A percentile compares a stretch with the other conserved stretches of the same genome.
phyloP scores from a whole-genome alignment of 2,888 invertebrate genomes.

The Hirtodrosophila alboralis region DNA sequence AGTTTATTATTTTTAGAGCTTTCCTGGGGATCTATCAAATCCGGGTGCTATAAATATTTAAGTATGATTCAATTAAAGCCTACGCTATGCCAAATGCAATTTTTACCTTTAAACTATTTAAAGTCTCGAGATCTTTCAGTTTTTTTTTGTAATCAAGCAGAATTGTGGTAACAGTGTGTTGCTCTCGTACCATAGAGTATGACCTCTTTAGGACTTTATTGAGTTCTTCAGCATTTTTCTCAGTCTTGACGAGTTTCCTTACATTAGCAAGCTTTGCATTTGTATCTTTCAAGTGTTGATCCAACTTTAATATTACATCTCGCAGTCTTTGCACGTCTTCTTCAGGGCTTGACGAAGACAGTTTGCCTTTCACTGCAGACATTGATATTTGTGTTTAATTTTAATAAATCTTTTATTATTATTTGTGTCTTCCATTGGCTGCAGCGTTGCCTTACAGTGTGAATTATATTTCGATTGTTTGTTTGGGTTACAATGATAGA shows the following conservation, averaged over 20 bases:
- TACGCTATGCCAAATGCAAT: too few relatives aligned
- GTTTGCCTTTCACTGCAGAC: too few relatives aligned
- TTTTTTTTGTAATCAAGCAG: conserved; percentile 21
- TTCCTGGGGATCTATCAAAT: neutral
- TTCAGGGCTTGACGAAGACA: too few relatives aligned
- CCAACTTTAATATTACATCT: conserved; percentile 6
- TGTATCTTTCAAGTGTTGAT: conserved; percentile 17
- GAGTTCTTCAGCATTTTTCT: conserved; percentile 1
- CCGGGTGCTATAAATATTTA: conserved; percentile 1
- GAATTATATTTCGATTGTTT: too few relatives aligned
- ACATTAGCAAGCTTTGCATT: conserved; percentile 33
- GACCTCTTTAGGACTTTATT: conserved; percentile 19
- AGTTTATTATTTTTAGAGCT: conserved; percentile 30
- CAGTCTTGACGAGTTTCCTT: conserved; percentile 16
- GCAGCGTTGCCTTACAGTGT: too few relatives aligned
- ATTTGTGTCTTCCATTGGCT: too few relatives aligned
- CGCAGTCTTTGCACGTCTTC: neutral
- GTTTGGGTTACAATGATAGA: too few relatives aligned
- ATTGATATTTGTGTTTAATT: neutral
- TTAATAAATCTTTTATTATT: too few relatives aligned
- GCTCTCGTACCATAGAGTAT: conserved; percentile 28
- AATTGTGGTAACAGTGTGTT: conserved; percentile 26
- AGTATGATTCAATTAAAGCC: too few relatives aligned
- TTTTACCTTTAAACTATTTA: conserved; percentile 7
- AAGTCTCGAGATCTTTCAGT: neutral